phyloP scores from a whole-genome alignment of 2,113 vertebrate species.

The Chaetops frenatus region DNA sequence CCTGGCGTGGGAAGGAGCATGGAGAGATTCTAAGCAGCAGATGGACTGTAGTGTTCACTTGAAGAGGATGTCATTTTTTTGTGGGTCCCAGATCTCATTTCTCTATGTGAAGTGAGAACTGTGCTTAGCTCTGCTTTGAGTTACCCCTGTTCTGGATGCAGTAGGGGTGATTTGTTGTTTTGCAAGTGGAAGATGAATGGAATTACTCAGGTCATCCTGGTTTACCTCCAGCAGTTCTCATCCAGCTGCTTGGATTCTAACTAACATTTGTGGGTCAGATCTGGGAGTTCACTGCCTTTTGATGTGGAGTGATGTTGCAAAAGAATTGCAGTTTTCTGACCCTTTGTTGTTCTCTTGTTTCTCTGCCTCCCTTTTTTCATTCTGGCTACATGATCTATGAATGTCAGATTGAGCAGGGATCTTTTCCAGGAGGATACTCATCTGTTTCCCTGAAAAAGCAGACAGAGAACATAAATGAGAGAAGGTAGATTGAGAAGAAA shows the following conservation, averaged over 20 bases:
- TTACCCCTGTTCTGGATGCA: background rate
- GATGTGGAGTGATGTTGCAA: background rate
- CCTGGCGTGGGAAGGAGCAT: background rate
- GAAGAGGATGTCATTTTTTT: background rate
- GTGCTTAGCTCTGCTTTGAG: background rate
- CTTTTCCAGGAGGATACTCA: background rate
- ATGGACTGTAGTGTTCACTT: background rate
- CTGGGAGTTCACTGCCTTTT: background rate
- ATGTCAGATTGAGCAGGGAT: background rate
- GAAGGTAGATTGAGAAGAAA: background rate
- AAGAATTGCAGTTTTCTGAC: background rate
- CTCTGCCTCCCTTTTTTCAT: background rate
- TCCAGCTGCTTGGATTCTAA: background rate
- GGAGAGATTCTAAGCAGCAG: background rate
- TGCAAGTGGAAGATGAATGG: background rate
- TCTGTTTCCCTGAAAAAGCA: background rate
- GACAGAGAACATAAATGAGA: background rate
- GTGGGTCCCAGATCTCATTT: background rate
- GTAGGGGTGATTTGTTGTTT: background rate
- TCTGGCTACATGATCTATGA: background rate
- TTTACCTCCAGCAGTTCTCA: slow-evolving; percentile 21
- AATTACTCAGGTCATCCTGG: background rate
- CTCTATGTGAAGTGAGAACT: background rate
- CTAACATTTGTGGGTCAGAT: background rate
- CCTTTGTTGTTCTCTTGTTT: background rate